Percentiles rank a stretch among this genome's conserved stretches.
These are phyloP conservation scores for Bombus breviceps DNA, from an alignment of 1,140 invertebrate species.

Conservation along the genomic window DNA sequence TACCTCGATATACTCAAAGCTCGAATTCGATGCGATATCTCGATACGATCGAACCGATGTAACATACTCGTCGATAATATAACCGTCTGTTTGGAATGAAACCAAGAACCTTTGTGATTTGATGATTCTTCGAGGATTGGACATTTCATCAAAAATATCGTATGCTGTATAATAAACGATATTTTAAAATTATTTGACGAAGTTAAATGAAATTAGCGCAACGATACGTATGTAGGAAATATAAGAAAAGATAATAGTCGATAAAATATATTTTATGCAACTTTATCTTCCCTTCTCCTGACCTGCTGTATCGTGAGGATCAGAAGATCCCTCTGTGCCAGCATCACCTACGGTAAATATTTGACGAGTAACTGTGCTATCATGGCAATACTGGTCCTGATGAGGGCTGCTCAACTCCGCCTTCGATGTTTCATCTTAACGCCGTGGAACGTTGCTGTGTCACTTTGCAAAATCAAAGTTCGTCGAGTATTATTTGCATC, in stretches of 20 bases:
- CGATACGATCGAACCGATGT: too few species aligned
- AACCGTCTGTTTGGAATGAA: too few species aligned
- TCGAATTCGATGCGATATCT: not conserved
- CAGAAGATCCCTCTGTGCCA: conserved; percentile 52
- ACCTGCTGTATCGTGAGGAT: conserved; percentile 18
- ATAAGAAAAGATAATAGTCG: not conserved
- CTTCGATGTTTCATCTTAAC: conserved; percentile 45
- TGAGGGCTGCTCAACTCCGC: conserved; percentile 60
- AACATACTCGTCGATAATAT: too few species aligned
- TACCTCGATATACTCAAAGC: not conserved
- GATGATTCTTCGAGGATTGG: too few species aligned
- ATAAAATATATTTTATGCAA: conserved; percentile 21
- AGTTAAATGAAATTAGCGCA: too few species aligned
- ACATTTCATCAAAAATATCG: too few species aligned
- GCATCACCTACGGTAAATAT: conserved; percentile 69
- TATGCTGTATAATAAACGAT: too few species aligned
- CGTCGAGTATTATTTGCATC: not conserved
- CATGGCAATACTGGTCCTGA: conserved; percentile 63
- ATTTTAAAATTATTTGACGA: too few species aligned
- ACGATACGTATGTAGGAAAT: too few species aligned
- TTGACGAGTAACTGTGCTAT: conserved; percentile 69
- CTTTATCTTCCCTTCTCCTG: not conserved
- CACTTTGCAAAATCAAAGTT: conserved; percentile 68
- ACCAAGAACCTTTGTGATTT: too few species aligned
- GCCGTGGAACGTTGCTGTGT: conserved; percentile 46